Evolutionary conservation across 2,113 vertebrate genomes (phyloP), one percentile per base, ranked within the genome.

Genomic region (Erinaceus europaeus): DNA sequence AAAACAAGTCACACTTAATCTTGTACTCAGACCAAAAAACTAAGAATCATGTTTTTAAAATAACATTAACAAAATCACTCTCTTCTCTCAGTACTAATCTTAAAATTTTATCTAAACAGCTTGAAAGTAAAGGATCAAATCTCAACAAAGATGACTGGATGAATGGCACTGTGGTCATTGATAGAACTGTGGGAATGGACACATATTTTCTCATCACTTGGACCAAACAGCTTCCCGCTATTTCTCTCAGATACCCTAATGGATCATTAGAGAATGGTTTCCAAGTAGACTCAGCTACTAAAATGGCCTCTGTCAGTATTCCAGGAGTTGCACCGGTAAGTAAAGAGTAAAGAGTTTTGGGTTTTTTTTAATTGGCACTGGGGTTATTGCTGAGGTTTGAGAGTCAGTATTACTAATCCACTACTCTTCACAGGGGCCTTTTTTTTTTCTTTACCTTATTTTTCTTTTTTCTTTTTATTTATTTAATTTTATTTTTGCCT

Each of bases 171-270:
- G 89, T 97, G 29, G 87, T 91, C n/a, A 89, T 97, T 29, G 97
- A 98, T 59, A 94, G 76, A 50, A 97, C 96, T 12, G 92, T 97
- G 93, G 97, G 97, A 82, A 98, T 97, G 14, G 81, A 96, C 62
- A 97, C 97, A 1, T 95, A 94, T 77, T 97, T 97, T 79, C 91
- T 96, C 11, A 12, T 97, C 34, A 94, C 95, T 3, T 98, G 97
- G 97, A 9, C 14, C 20, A 0, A 0, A 4, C 17, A 2, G 36
- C 2, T 0, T 34, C 94, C 93, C 2, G 3, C 1, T 42, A 95
- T 97, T 82, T 90, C 48, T 38, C 71, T 98, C 55, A 76, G 18
- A 81, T 94, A 96, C 65, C 97, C 97, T 32, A 96, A 4, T 78
- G 96, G 97, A 77, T 84, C 46, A 69, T 9, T 14, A 10, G 81